Conservation (phyloP, 2,888 invertebrate genomes). For the Ochropacha duplaris region DNA sequence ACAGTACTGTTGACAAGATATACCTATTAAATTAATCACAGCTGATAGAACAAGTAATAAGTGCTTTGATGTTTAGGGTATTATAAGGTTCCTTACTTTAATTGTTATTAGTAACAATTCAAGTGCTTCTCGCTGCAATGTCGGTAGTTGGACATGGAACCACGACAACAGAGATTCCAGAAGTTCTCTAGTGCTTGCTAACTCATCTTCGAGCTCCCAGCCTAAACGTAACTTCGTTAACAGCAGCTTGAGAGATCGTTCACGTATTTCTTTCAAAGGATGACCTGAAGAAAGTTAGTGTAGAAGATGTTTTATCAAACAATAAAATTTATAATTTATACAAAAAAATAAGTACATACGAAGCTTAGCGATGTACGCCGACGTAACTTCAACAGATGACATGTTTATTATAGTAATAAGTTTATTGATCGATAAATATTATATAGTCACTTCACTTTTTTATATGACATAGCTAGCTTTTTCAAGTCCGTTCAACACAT, state of each 20-base stretch:
- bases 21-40: no score
- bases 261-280: constrained; percentile 81
- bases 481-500: no score
- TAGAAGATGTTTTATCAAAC: neutral
- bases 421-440: no score
- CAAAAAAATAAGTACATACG: constrained; percentile 39
- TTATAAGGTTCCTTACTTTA: constrained; percentile 64
- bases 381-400: constrained; percentile 34
- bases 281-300: constrained; percentile 67
- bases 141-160: constrained; percentile 82
- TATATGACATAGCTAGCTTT: no score
- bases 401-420: constrained; percentile 15
- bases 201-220: constrained; percentile 83
- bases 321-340: no score
- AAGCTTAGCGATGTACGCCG: constrained; percentile 61
- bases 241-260: constrained; percentile 78
- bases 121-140: constrained; percentile 82
- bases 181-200: constrained; percentile 82
- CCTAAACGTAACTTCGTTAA: constrained; percentile 85
- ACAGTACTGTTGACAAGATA: no score
- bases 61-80: no score
- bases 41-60: no score
- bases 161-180: constrained; percentile 84
- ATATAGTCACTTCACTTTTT: no score
- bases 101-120: constrained; percentile 80